Evolutionary conservation across 2,797 vertebrate genomes (phyloP).

Genomic region (Selene dorsalis): DNA sequence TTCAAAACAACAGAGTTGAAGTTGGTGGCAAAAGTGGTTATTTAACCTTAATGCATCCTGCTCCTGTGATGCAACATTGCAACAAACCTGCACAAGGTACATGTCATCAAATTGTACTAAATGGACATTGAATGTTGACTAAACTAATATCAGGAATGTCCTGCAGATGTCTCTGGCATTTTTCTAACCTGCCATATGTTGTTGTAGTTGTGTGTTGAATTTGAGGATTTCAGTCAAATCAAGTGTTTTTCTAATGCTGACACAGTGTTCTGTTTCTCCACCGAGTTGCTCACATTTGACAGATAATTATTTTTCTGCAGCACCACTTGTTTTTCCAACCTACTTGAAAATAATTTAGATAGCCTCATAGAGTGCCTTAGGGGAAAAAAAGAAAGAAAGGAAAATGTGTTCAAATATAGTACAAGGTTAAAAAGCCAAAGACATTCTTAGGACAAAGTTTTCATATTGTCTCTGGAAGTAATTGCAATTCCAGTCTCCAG

Average conservation of each 20-base stretch:
- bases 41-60: not conserved
- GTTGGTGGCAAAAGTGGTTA: not conserved
- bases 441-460: slow-evolving; percentile 33
- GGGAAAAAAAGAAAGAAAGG: not conserved
- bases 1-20: not conserved
- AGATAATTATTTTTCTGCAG: slow-evolving; percentile 38
- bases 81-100: not conserved
- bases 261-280: slow-evolving; percentile 1
- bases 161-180: slow-evolving; percentile 6
- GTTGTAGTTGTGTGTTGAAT: slow-evolving; percentile 14
- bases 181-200: slow-evolving; percentile 21
- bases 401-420: slow-evolving; percentile 16
- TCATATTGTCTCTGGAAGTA: slow-evolving; percentile 51
- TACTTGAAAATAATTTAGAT: slow-evolving; percentile 32
- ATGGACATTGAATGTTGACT: slow-evolving; percentile 1
- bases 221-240: slow-evolving; percentile 33
- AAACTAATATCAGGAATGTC: slow-evolving; percentile 4
- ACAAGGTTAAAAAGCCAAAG: slow-evolving; percentile 44
- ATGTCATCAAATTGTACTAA: not conserved
- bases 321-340: slow-evolving; percentile 26
- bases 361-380: not conserved
- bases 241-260: slow-evolving; percentile 35
- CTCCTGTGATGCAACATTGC: not conserved
- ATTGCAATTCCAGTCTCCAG: slow-evolving; percentile 56
- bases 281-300: slow-evolving; percentile 30